Percentiles rank a stretch among this genome's conserved stretches.
Evolutionary conservation across 2,888 invertebrate species (phyloP).

Genomic region (Drosophila trichaetosa): DNA sequence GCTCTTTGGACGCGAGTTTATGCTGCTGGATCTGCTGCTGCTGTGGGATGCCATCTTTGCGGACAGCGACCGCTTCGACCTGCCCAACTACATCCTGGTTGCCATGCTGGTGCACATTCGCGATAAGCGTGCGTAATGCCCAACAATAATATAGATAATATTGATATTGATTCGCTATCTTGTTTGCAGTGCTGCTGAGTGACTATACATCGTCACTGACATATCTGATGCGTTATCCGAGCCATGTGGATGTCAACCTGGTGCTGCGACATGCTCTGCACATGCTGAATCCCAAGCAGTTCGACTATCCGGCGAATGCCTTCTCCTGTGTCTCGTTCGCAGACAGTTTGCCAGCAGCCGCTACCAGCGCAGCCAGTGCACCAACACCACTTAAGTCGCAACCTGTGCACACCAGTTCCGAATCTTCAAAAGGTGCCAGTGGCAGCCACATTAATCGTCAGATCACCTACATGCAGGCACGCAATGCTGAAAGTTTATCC

Average conservation of each 20-base stretch:
- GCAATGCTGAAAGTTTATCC: slow-evolving; percentile 78
- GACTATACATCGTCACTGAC: slow-evolving; percentile 89
- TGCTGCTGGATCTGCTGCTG: slow-evolving; percentile 90
- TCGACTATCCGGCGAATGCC: slow-evolving; percentile 82
- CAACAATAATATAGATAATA: background rate
- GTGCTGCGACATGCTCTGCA: slow-evolving; percentile 88
- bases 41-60: slow-evolving; percentile 94
- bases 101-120: slow-evolving; percentile 91
- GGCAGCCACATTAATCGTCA: slow-evolving; percentile 71
- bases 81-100: slow-evolving; percentile 90
- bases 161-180: background rate
- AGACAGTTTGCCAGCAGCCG: slow-evolving; percentile 6
- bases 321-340: slow-evolving; percentile 76
- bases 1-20: slow-evolving; percentile 93
- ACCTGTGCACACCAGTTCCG: slow-evolving; percentile 50
- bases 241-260: slow-evolving; percentile 87
- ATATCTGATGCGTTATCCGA: slow-evolving; percentile 89
- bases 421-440: slow-evolving; percentile 32
- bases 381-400: slow-evolving; percentile 4
- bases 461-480: slow-evolving; percentile 75
- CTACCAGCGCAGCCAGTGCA: background rate
- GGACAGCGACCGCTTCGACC: slow-evolving; percentile 87
- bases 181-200: slow-evolving; percentile 86
- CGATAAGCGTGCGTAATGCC: slow-evolving; percentile 87
- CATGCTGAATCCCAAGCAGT: slow-evolving; percentile 85